phyloP scores from a whole-genome alignment of 1,140 invertebrate genomes.

The Leptinotarsa defecta region DNA sequence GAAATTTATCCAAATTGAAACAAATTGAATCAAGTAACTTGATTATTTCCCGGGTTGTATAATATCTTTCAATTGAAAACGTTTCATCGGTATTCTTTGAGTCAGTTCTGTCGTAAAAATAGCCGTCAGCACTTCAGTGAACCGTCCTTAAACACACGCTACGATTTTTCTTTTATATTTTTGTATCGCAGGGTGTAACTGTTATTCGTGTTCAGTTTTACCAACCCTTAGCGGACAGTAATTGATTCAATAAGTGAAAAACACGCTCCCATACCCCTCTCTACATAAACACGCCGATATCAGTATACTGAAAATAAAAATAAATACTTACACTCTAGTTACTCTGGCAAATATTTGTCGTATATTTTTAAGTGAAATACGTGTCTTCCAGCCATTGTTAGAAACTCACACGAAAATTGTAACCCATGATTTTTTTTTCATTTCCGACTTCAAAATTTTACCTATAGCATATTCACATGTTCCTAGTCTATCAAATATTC shows the following conservation, averaged over 20 bases:
- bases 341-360: slow-evolving; percentile 19
- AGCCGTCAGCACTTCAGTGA: slow-evolving; percentile 26
- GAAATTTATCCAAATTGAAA: no score
- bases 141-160: slow-evolving; percentile 44
- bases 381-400: no score
- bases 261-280: slow-evolving; percentile 45
- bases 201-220: slow-evolving; percentile 46
- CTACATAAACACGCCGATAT: slow-evolving; percentile 52
- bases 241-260: slow-evolving; percentile 54
- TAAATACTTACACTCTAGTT: slow-evolving; percentile 37
- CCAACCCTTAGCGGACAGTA: slow-evolving; percentile 52
- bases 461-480: no score
- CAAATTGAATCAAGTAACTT: no score
- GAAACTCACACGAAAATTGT: no score
- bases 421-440: no score
- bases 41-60: background rate
- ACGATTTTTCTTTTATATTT: slow-evolving; percentile 42
- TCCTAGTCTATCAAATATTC: no score
- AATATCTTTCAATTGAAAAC: background rate
- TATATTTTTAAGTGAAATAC: background rate
- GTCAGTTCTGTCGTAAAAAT: slow-evolving; percentile 23
- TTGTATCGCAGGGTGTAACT: slow-evolving; percentile 31
- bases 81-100: slow-evolving; percentile 21
- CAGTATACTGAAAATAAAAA: slow-evolving; percentile 49
- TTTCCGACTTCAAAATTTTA: no score